Evolutionary conservation across 2,888 invertebrate species (phyloP).

Genomic region (Pammene aurita): DNA sequence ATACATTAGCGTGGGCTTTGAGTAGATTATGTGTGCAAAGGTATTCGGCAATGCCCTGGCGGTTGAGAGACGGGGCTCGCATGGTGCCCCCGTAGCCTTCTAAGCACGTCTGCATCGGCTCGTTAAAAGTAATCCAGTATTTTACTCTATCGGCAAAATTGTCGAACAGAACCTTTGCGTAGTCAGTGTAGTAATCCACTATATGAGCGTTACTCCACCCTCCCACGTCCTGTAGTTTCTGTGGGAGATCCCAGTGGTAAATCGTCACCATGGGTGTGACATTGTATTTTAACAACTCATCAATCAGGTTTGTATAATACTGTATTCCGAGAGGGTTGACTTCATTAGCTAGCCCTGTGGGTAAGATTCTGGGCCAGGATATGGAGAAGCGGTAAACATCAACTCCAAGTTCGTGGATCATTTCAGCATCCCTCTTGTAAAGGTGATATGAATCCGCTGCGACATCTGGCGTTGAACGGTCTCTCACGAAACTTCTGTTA

Average conservation of each 20-base stretch:
- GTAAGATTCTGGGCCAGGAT: constrained; percentile 90
- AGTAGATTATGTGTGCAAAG: constrained; percentile 88
- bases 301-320: constrained; percentile 90
- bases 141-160: constrained; percentile 86
- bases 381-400: constrained; percentile 88
- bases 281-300: constrained; percentile 86
- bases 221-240: constrained; percentile 85
- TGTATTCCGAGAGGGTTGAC: constrained; percentile 88
- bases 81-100: constrained; percentile 84
- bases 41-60: constrained; percentile 86
- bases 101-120: constrained; percentile 85
- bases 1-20: constrained; percentile 88
- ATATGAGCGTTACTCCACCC: constrained; percentile 87
- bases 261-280: constrained; percentile 88
- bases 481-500: constrained; percentile 78
- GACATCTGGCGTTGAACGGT: constrained; percentile 84
- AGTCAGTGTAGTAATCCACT: constrained; percentile 85
- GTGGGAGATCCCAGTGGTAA: constrained; percentile 88
- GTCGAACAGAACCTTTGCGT: constrained; percentile 84
- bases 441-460: constrained; percentile 88
- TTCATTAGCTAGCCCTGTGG: constrained; percentile 85
- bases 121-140: constrained; percentile 91
- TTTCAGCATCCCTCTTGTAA: constrained; percentile 85
- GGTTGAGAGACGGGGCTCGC: constrained; percentile 83
- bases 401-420: constrained; percentile 85